Percentiles rank a stretch among this genome's conserved stretches.
These are phyloP conservation scores for Cryptus viduatorius DNA, from an alignment of 2,888 invertebrate genomes.

Conservation along the genomic window DNA sequence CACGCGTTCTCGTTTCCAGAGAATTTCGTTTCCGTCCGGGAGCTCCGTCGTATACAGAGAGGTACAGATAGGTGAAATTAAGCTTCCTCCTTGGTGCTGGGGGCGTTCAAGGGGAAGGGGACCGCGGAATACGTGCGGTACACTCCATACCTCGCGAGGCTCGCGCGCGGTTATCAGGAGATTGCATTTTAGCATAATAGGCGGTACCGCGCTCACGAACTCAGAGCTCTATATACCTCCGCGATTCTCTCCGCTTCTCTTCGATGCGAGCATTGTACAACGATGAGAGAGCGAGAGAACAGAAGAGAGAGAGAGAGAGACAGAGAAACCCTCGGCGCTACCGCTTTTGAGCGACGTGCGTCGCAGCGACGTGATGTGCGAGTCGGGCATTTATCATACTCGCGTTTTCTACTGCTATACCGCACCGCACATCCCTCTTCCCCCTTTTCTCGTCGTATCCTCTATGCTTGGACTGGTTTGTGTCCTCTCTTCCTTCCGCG, in stretches of 20 bases:
- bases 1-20: conserved; percentile 35
- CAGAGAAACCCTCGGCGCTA: conserved; percentile 5
- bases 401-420: conserved; percentile 67
- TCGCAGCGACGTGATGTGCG: conserved; percentile 72
- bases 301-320: conserved; percentile 17
- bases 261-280: background rate
- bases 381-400: conserved; percentile 77
- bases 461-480: conserved; percentile 14
- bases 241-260: background rate
- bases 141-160: conserved; percentile 26
- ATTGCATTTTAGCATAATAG: conserved; percentile 81
- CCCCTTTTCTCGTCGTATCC: conserved; percentile 26
- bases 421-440: background rate
- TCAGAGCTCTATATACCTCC: conserved; percentile 41
- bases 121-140: conserved; percentile 56
- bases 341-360: conserved; percentile 75
- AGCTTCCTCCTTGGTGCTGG: conserved; percentile 55
- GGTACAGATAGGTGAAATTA: conserved; percentile 76
- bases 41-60: conserved; percentile 25
- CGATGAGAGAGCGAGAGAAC: conserved; percentile 12
- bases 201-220: conserved; percentile 69
- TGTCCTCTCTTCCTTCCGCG: conserved; percentile 35
- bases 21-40: conserved; percentile 34
- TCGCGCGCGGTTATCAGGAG: conserved; percentile 76
- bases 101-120: conserved; percentile 59